Base-by-base conservation (phyloP, 2,113 vertebrate species). In the Pachyramphus minor region DNA sequence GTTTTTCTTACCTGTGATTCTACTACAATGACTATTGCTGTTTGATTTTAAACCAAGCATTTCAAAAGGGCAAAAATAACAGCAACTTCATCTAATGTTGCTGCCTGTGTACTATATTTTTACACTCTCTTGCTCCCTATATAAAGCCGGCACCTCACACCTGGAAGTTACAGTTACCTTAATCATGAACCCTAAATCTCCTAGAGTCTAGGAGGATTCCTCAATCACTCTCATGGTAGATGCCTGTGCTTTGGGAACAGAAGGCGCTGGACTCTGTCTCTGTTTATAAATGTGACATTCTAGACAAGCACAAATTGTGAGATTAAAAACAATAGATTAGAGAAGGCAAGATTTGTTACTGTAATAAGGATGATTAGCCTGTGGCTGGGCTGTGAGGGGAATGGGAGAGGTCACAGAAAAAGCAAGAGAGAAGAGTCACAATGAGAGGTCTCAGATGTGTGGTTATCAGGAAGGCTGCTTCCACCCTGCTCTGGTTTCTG, bases 401-500 rank as follows among this genome's bases (percentile, higher is more conserved):
- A 83, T 13, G 45, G 64, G 39, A 93, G 55, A 90, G 87, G 84
- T 96, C 96, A 90, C 0, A 0, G 62, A 79, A 96, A 78, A 74
- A 93, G 67, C 63, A n/a, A 73, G 55, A 60, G 63, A 75, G 72
- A 87, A 78, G 81, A 94, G 35, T 47, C 64, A 56, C 42, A 83
- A 62, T 0, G 31, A 92, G 85, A 90, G 64, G 79, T 31, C 47
- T 77, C 1, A 0, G 49, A 23, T 28, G 52, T 52, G 72, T 88
- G 55, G 63, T 95, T 96, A 95, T 96, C 92, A 90, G 67, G n/a
- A 93, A 25, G 45, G 78, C 90, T 94, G 75, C 47, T 88, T 94
- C 67, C 75, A 77, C 44, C 35, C 88, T 92, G 90, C 64, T 97
- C 93, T 95, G 93, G 30, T 95, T 96, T 92, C 82, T 96, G 87